A percentile compares a stretch with the other conserved stretches of the same genome.
Evolutionary conservation across 2,888 invertebrate genomes (phyloP).

Genomic region (Scelioninae gen. 2): DNA sequence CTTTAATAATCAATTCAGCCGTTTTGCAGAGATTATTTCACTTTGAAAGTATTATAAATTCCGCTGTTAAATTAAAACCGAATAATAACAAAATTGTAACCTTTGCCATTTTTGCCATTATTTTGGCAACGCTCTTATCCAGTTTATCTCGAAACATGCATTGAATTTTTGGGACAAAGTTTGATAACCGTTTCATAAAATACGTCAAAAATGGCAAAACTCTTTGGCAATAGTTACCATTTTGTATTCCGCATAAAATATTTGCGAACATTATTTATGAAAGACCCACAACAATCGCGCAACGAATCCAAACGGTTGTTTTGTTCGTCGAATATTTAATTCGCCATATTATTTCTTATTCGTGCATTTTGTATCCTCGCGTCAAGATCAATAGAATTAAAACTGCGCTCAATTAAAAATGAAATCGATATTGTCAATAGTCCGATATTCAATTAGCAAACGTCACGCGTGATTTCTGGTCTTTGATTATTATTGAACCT

Average conservation of each 20-base stretch:
- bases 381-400: slow-evolving; percentile 10
- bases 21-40: slow-evolving; percentile 5
- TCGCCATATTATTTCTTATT: neutral
- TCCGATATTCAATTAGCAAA: slow-evolving; percentile 9
- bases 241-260: too few species aligned
- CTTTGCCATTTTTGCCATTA: too few species aligned
- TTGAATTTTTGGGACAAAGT: too few species aligned
- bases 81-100: too few species aligned
- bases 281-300: too few species aligned
- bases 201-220: too few species aligned
- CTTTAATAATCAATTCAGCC: slow-evolving; percentile 9
- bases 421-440: slow-evolving; percentile 25
- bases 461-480: slow-evolving; percentile 11
- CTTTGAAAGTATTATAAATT: slow-evolving; percentile 1
- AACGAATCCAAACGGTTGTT: neutral
- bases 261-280: too few species aligned
- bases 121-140: too few species aligned
- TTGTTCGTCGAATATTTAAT: neutral
- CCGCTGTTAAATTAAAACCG: neutral
- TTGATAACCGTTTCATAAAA: too few species aligned
- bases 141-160: too few species aligned
- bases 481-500: neutral
- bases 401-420: slow-evolving; percentile 12
- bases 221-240: too few species aligned
- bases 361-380: slow-evolving; percentile 1